Conservation (phyloP, 2,888 invertebrate species). For the Himalopsyche tibetana region DNA sequence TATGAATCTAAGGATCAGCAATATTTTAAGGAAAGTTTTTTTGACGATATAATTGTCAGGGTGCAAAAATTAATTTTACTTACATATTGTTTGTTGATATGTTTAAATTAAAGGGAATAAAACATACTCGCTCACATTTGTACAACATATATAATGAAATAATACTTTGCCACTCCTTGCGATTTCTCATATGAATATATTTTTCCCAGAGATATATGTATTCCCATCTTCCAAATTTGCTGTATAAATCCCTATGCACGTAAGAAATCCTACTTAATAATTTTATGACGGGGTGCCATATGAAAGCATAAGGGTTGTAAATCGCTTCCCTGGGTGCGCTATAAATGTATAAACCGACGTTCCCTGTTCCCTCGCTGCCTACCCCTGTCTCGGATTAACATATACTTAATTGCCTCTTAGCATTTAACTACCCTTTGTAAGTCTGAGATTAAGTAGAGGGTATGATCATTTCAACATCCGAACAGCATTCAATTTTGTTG, state of each 20-base stretch:
- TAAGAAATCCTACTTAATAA: conserved; percentile 59
- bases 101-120: too few species aligned
- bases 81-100: too few species aligned
- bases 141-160: too few species aligned
- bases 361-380: conserved; percentile 16
- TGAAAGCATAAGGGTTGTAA: conserved; percentile 50
- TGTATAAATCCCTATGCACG: conserved; percentile 30
- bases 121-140: too few species aligned
- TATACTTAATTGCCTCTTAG: conserved; percentile 63
- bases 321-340: conserved; percentile 48
- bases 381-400: conserved; percentile 59
- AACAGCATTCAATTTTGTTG: conserved; percentile 26
- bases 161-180: too few species aligned
- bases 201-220: not conserved
- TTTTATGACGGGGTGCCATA: conserved; percentile 61
- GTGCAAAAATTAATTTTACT: too few species aligned
- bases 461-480: conserved; percentile 9
- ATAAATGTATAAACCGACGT: conserved; percentile 50
- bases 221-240: conserved; percentile 11
- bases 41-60: too few species aligned
- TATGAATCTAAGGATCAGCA: too few species aligned
- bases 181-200: not conserved
- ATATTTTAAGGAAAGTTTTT: too few species aligned
- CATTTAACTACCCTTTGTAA: conserved; percentile 61
- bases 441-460: conserved; percentile 51